phyloP scores from a whole-genome alignment of 1,140 invertebrate genomes.

The Pollicipes pollicipes region DNA sequence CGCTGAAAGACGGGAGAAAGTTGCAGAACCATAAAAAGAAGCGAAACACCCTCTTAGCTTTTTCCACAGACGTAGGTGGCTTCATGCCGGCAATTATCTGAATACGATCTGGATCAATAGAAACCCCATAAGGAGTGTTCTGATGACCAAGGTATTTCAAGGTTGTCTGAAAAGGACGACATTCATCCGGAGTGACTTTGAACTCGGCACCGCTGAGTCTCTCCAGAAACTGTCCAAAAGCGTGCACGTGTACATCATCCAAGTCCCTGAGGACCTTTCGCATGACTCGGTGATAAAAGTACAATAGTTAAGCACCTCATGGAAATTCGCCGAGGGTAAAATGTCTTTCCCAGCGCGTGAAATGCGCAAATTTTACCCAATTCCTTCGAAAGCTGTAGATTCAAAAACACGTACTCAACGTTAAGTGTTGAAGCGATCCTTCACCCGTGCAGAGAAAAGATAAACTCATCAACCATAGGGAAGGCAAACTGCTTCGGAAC shows the following conservation, averaged over 20 bases:
- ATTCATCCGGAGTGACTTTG: not conserved
- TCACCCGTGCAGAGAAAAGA: not conserved
- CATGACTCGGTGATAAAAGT: not conserved
- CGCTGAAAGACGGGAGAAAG: not conserved
- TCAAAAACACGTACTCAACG: not conserved
- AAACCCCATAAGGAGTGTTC: not conserved
- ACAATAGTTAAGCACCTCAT: not conserved
- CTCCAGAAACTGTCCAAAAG: not conserved
- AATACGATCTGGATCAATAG: not conserved
- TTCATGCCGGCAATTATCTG: not conserved
- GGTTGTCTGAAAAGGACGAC: not conserved
- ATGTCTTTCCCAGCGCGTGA: not conserved
- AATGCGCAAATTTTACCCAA: not conserved
- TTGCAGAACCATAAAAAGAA: not conserved
- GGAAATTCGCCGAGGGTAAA: not conserved
- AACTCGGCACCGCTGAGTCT: not conserved
- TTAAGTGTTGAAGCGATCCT: not conserved
- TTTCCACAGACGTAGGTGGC: not conserved
- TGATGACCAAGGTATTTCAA: not conserved
- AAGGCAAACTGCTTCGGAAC: not conserved
- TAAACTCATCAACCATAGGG: not conserved
- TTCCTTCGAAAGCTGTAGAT: not conserved
- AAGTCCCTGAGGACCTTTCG: not conserved
- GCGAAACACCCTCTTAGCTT: not conserved
- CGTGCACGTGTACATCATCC: not conserved